Conservation (phyloP, 2,797 vertebrate species). For the Vultur gryphus region DNA sequence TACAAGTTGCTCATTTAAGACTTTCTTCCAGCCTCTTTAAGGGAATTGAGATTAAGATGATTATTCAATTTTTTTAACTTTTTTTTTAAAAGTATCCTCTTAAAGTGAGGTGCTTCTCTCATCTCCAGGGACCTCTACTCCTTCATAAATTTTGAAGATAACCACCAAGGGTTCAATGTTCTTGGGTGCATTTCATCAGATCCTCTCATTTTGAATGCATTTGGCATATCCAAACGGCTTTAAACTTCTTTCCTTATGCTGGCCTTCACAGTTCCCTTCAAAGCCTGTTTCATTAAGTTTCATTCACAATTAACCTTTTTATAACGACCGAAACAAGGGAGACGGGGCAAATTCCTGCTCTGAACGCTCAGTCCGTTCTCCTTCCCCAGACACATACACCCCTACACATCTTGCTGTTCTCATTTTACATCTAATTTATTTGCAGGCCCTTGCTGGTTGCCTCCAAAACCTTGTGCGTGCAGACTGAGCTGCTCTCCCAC, state of each 20-base stretch:
- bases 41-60: slow-evolving; percentile 7
- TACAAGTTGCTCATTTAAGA: slow-evolving; percentile 18
- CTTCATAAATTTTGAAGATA: background rate
- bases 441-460: background rate
- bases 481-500: background rate
- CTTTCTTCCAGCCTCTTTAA: slow-evolving; percentile 7
- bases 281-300: background rate
- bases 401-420: background rate
- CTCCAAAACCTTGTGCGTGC: background rate
- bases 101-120: slow-evolving; percentile 8
- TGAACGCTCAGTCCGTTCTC: fast-evolving
- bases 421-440: background rate
- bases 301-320: slow-evolving; percentile 12
- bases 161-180: background rate
- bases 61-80: background rate
- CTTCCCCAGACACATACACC: background rate
- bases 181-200: background rate
- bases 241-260: background rate
- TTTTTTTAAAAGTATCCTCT: background rate
- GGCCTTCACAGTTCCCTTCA: background rate
- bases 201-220: background rate
- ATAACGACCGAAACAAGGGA: background rate
- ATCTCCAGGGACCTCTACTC: background rate
- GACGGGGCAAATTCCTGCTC: background rate
- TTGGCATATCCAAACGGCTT: background rate